Evolutionary conservation across 2,888 invertebrate genomes (phyloP), one percentile per base, ranked within the genome.

Genomic region (Lampropteryx suffumata): DNA sequence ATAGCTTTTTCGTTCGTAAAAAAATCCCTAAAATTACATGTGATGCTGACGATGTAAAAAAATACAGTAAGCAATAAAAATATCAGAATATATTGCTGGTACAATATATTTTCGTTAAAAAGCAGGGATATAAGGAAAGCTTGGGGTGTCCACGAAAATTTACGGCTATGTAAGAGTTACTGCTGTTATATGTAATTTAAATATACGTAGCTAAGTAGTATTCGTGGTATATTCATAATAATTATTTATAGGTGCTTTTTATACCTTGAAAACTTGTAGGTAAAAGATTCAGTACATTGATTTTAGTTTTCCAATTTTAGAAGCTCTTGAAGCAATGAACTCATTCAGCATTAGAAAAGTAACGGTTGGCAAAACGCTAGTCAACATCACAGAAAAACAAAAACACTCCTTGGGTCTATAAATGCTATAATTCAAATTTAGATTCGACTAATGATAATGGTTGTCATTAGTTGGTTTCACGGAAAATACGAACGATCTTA

Each of bases 311-410:
- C 35, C 13, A 21, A 36, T 44, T 36, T 29, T 17, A 45, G 12
- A 28, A 51, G 27, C 17, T 39, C 13, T 30, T 26, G 21, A 21
- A 50, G 44, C 44, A 57, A 47, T 48, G 55, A 55, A 55, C 55
- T 56, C 33, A 10, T 28, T 9, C 40, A 14, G 33, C 44, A 28
- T 45, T 54, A 45, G 36, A 39, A 55, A 53, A 41, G 47, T 46
- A 48, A 12, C 28, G 45, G 27, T 42, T 61, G 61, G 61, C 54
- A 24, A 41, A 14, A 26, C 1, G 50, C 61, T 58, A 61, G 32
- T 34, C 5, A 26, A 34, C 27, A 47, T 13, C 26, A 13, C 34
- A 46, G 12, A 14, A 46, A 54, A 48, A 46, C 12, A 40, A 44
- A 30, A 34, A 36, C 4, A 30, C 12, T 4, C 28, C 14, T 28